Conservation (phyloP, 2,113 vertebrate species). For the Cyprinus carpio region DNA sequence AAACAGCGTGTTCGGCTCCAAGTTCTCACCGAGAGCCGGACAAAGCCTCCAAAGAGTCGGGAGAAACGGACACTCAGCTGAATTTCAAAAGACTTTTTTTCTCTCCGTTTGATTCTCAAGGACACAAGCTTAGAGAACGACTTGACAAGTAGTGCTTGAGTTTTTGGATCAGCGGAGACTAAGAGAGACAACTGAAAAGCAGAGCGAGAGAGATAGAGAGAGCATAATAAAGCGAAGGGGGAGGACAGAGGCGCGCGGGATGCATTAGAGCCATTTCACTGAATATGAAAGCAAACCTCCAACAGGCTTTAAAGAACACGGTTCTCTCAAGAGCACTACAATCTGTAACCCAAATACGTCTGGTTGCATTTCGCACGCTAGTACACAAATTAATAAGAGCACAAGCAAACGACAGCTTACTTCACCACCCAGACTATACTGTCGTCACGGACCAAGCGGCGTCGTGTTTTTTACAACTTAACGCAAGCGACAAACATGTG, state of each 20-base stretch:
- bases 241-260: background rate
- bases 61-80: conserved; percentile 51
- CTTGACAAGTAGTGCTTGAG: conserved; percentile 42
- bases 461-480: background rate
- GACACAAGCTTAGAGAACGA: conserved; percentile 45
- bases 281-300: conserved; percentile 17
- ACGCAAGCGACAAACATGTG: background rate
- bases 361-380: conserved; percentile 32
- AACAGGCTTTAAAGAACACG: conserved; percentile 36
- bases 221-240: conserved; percentile 19
- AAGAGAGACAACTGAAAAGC: conserved; percentile 46
- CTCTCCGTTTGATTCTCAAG: conserved; percentile 50
- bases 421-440: conserved; percentile 3
- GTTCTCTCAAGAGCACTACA: conserved; percentile 31
- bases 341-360: conserved; percentile 46
- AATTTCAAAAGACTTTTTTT: conserved; percentile 49
- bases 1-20: conserved; percentile 44
- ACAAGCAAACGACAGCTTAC: conserved; percentile 8
- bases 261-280: conserved; percentile 36
- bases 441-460: background rate
- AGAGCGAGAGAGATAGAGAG: background rate
- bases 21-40: conserved; percentile 34
- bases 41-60: conserved; percentile 46
- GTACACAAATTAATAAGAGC: conserved; percentile 44
- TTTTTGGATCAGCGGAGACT: conserved; percentile 32